Evolutionary conservation across 1,140 invertebrate genomes (phyloP).

Genomic region (Dufourea novaeangliae): DNA sequence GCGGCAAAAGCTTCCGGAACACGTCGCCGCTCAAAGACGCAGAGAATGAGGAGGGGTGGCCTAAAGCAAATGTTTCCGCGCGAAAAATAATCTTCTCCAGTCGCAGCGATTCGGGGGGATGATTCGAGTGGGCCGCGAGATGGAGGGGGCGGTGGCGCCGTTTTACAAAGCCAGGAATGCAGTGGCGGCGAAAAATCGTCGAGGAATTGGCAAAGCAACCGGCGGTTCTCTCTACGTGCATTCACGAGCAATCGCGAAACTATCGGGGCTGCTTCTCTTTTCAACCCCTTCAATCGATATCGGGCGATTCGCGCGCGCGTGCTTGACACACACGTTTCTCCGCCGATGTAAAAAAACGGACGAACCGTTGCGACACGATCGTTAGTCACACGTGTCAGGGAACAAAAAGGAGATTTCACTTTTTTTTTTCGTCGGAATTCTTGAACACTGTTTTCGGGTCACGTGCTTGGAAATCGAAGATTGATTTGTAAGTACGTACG

Average conservation of each 20-base stretch:
- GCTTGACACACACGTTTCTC: background rate
- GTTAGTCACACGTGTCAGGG: background rate
- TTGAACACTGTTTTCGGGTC: too few species aligned
- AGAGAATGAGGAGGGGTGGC: too few species aligned
- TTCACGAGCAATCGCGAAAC: conserved; percentile 28
- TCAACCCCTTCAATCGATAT: conserved; percentile 29
- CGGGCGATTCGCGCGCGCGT: background rate
- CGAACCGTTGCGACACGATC: background rate
- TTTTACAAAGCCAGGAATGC: background rate
- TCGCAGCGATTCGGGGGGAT: background rate
- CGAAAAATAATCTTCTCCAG: background rate
- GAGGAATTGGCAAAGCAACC: conserved; percentile 36
- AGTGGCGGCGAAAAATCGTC: conserved; percentile 25
- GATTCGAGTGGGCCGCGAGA: background rate
- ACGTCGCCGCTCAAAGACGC: too few species aligned
- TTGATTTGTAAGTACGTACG: too few species aligned
- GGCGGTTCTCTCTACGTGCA: background rate
- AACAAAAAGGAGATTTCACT: too few species aligned
- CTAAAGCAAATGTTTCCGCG: background rate
- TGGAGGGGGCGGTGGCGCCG: background rate
- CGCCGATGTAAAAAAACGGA: background rate
- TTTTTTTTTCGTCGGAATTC: too few species aligned
- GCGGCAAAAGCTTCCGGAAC: too few species aligned
- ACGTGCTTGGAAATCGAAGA: too few species aligned
- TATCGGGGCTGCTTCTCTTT: background rate